Evolutionary conservation across 2,113 vertebrate species (phyloP).

Genomic region (Callipepla squamata): DNA sequence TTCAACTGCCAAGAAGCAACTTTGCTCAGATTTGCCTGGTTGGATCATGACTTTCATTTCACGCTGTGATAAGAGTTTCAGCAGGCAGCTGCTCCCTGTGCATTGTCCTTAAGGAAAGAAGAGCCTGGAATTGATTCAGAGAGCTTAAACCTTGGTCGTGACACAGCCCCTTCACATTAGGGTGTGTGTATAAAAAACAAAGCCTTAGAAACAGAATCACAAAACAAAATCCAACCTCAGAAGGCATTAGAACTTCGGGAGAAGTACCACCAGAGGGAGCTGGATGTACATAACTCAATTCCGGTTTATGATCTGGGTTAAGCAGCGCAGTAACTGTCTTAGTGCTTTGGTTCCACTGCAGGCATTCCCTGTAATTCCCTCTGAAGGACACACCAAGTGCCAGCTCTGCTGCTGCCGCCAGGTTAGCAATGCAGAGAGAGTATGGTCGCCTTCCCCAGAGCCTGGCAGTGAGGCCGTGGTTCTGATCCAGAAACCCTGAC

Average conservation of each 20-base stretch:
- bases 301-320: rapidly evolving
- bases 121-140: neutral
- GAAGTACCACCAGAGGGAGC: conserved; percentile 30
- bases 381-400: neutral
- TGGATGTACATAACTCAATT: neutral
- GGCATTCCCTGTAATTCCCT: rapidly evolving
- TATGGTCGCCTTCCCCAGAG: neutral
- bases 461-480: neutral
- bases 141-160: neutral
- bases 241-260: rapidly evolving
- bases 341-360: rapidly evolving
- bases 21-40: neutral
- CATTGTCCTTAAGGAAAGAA: neutral
- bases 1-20: neutral
- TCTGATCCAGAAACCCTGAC: neutral
- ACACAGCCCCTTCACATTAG: rapidly evolving
- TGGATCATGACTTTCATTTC: neutral
- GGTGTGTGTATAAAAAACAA: rapidly evolving
- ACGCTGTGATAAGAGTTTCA: neutral
- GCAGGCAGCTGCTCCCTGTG: rapidly evolving
- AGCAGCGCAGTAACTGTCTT: rapidly evolving
- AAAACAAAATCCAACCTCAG: neutral
- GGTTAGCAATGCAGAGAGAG: neutral
- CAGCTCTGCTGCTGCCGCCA: neutral
- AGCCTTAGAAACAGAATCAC: neutral